Conservation (phyloP, 2,113 vertebrate genomes). For the Actenoides lindsayi region DNA sequence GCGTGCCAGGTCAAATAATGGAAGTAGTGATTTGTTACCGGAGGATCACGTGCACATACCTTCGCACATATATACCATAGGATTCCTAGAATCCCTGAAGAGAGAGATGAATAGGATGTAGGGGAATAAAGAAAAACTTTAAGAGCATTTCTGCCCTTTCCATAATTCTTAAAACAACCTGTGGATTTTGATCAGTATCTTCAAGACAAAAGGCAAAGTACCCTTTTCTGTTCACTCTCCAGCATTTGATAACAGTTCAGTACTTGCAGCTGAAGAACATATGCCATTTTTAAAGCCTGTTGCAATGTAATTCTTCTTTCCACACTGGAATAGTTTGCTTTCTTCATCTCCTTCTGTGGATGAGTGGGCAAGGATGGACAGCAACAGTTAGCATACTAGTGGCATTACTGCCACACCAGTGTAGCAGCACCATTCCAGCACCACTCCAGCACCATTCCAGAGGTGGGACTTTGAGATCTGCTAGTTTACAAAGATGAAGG, state of each 20-base stretch:
- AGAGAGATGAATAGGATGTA: fast-evolving
- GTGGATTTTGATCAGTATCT: not conserved
- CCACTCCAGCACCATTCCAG: too few relatives aligned
- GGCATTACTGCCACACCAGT: not conserved
- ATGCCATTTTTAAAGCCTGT: not conserved
- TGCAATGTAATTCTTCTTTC: not conserved
- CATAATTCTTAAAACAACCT: not conserved
- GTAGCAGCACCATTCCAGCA: not conserved
- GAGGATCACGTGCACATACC: not conserved
- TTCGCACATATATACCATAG: not conserved
- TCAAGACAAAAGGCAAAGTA: not conserved
- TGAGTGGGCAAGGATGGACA: not conserved
- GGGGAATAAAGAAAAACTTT: not conserved
- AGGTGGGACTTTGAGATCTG: not conserved
- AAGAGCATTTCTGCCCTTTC: not conserved
- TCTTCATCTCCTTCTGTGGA: not conserved
- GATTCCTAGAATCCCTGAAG: not conserved
- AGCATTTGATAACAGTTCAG: not conserved
- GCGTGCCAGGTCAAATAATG: not conserved
- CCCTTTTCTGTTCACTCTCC: not conserved
- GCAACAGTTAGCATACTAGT: not conserved
- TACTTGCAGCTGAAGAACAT: not conserved
- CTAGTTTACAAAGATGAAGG: not conserved
- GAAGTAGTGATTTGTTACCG: not conserved
- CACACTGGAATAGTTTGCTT: not conserved